These are phyloP conservation scores for Merluccius polli DNA, from an alignment of 2,797 vertebrate species.

Conservation along the genomic window DNA sequence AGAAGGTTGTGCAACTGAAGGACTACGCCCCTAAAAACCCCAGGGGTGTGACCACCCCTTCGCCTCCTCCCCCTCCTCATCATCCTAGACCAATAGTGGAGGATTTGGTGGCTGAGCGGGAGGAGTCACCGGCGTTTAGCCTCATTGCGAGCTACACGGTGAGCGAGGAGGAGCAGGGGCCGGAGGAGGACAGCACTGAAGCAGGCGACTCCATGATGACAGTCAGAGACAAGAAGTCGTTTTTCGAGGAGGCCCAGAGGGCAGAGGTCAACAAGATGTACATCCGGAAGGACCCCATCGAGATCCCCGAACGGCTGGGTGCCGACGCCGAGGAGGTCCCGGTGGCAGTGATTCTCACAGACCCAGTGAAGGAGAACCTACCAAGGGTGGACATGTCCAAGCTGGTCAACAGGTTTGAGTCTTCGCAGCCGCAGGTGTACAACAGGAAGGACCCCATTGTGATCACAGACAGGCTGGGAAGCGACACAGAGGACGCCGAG, in stretches of 20 bases:
- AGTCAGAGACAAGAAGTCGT: slow-evolving; percentile 75
- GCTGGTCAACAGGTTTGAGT: slow-evolving; percentile 74
- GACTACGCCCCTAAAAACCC: slow-evolving; percentile 79
- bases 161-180: slow-evolving; percentile 51
- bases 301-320: slow-evolving; percentile 70
- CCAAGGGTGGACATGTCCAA: slow-evolving; percentile 73
- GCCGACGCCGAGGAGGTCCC: slow-evolving; percentile 67
- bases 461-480: slow-evolving; percentile 71
- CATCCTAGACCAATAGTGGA: slow-evolving; percentile 36
- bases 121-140: slow-evolving; percentile 65
- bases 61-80: slow-evolving; percentile 18
- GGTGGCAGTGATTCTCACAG: slow-evolving; percentile 33
- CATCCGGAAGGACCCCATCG: slow-evolving; percentile 72
- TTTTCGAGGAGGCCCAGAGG: slow-evolving; percentile 78
- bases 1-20: slow-evolving; percentile 81
- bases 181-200: slow-evolving; percentile 22
- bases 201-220: slow-evolving; percentile 74
- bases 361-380: slow-evolving; percentile 69
- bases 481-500: slow-evolving; percentile 69
- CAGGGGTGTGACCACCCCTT: slow-evolving; percentile 59
- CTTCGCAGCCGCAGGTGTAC: slow-evolving; percentile 69
- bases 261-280: slow-evolving; percentile 71
- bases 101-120: slow-evolving; percentile 67
- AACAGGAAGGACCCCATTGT: slow-evolving; percentile 70
- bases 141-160: background rate